Evolutionary conservation across 2,888 invertebrate genomes (phyloP), one percentile per base, ranked within the genome.

Genomic region (Apeira syringaria): DNA sequence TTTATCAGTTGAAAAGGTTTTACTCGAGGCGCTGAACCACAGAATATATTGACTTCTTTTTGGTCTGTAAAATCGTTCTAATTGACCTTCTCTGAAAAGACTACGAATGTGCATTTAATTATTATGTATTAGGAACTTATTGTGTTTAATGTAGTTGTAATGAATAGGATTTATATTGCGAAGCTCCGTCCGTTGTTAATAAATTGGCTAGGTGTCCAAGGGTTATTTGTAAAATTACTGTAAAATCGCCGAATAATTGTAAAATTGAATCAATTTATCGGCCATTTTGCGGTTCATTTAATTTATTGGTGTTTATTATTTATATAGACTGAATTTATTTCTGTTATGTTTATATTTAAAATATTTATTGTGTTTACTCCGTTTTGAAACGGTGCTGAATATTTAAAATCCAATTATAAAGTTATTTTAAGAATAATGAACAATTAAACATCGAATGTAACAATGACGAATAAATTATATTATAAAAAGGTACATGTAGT

Each of bases 271-370:
- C 37, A 47, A 75, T 81, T 80, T 75, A 10, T 70, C 77, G 83
- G 78, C 83, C 65, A 82, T 83, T 83, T 83, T 83, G 68, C 70
- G 67, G 67, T 58, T 53, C 41, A 51, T 42, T 22, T 33, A 33
- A 45, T 61, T 52, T 53, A 59, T 53, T 59, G 8, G 22, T 58
- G 57, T 39, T 31, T 57, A 60, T 24, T 24, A 8, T 3, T 24
- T 53, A 50, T 61, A 71, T 75, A 77, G 82, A 83, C 83, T 84
- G 82, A 83, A 70, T 77, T 73, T 72, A 71, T 75, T 78, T 78
- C 78, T 83, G 80, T 78, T 73, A 74, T 74, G 75, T 77, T 72
- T 68, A 74, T 74, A 64, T 67, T 68, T 66, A 61, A 74, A 63
- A 74, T 72, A 68, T 75, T 68, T 75, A 70, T 70, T 69, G 7